Conservation (phyloP, 2,797 vertebrate species). For the Phrynocephalus forsythii region DNA sequence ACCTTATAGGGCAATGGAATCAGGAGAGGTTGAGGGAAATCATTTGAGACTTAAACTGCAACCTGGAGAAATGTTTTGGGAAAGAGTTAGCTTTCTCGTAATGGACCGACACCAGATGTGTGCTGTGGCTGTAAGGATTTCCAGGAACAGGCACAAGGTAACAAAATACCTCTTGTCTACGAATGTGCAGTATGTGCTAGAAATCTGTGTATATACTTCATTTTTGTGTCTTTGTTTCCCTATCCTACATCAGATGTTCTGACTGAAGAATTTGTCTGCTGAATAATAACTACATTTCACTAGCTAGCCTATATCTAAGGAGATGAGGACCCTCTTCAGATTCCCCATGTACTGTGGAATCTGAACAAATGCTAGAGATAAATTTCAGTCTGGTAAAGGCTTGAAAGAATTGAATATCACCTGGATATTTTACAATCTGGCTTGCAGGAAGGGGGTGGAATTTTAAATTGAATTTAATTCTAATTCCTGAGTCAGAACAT, state of each 20-base stretch:
- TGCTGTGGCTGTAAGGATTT: constrained; percentile 16
- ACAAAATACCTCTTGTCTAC: background rate
- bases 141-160: constrained; percentile 19
- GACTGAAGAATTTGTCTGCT: background rate
- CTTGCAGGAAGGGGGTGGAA: too few relatives aligned
- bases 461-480: background rate
- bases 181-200: background rate
- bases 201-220: background rate
- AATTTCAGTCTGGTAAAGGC: background rate
- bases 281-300: background rate
- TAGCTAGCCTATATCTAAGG: background rate
- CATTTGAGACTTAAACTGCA: background rate
- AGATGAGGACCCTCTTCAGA: background rate
- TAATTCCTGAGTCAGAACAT: background rate
- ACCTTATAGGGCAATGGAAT: background rate
- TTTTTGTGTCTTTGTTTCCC: background rate
- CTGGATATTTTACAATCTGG: background rate
- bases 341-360: background rate
- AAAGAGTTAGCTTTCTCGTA: background rate
- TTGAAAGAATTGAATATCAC: background rate
- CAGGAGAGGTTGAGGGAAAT: background rate
- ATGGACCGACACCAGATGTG: background rate
- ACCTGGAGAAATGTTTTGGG: background rate
- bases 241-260: constrained; percentile 7
- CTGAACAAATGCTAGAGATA: background rate